Base-by-base conservation (phyloP, 1,140 invertebrate species). In the Scaptodrosophila lebanonensis region DNA sequence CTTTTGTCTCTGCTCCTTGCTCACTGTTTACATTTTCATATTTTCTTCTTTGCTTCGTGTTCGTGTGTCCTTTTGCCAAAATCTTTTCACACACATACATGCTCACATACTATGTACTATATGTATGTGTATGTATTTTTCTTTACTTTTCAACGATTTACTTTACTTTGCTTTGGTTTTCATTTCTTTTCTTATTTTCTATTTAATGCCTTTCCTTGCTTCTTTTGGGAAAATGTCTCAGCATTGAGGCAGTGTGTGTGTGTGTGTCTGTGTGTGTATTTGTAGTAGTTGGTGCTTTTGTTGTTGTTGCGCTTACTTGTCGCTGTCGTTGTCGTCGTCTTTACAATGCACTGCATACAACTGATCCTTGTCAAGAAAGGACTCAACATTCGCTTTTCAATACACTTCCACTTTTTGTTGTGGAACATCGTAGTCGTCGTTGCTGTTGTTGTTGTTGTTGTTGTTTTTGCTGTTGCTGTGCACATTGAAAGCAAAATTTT, bases 391-490 rank as follows among this genome's bases (percentile, higher is more conserved):
- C 56, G 61, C 65, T 68, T 67, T 64, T 76, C 62, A 71, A 77
- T 76, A 72, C 71, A 76, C 67, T 76, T 76, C 71, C 72, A 76
- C 58, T 77, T 77, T 73, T 73, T n/a, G n/a, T n/a, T n/a, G n/a
- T n/a, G n/a, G n/a, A n/a, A n/a, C n/a, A n/a, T n/a, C n/a, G n/a
- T n/a, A n/a, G n/a, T n/a, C n/a, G n/a, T n/a, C 29, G 38, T 64
- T 48, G 33, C 7, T 16, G 8, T 20, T 20, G 30, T 48, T 32
- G 51, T 43, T n/a, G n/a, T n/a, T n/a, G n/a, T n/a, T n/a, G n/a
- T n/a, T n/a, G n/a, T n/a, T 25, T 36, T 64, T 48, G 33, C 7
- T 16, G 8, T 20, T 20, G 30, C 36, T 32, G 51, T 43, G n/a
- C n/a, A n/a, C n/a, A n/a, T n/a, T n/a, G n/a, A n/a, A 56, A 43